Evolutionary conservation across 2,888 invertebrate genomes (phyloP), one percentile per base, ranked within the genome.

Genomic region (Cheiracanthium punctorium): DNA sequence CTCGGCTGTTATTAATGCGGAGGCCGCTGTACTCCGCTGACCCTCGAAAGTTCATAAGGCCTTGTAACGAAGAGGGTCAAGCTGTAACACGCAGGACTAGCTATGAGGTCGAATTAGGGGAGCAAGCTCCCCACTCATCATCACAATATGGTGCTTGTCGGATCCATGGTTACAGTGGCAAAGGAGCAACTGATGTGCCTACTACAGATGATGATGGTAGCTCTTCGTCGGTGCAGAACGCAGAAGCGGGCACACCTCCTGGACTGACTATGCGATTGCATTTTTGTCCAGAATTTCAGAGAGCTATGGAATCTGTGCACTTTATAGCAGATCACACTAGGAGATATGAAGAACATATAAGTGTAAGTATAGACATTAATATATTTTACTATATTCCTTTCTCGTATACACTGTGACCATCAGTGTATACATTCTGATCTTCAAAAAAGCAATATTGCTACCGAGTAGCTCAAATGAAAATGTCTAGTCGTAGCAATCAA

Each of bases 1-100:
- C 98, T 0, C 95, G 96, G 89, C 92, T 97, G 33, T 93, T 98
- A 90, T 95, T 97, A 94, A 97, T 98, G 96, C 93, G 96, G 77
- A 93, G 97, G 89, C 97, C 97, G 10, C 95, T 96, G 88, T 97
- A 96, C 91, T 76, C 84, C 1, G 85, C 80, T 0, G 87, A 80
- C 24, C 73, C 84, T 7, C 64, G 80, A 43, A 88, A 88, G 43
- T 82, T 88, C 32, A 69, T 81, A 77, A 90, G 91, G 30, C 91
- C 91, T n/a, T 91, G 91, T 75, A 91, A 91, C 79, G 89, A 91
- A 10, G 91, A 91, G 77, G 81, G 82, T 28, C 88, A 87, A 2
- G 33, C 81, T 14, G 64, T 58, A 14, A 82, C 84, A 10, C 74
- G 82, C 12, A 82, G 87, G 70, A 71, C 33, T 48, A 87, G 88